Conservation (phyloP, 2,113 vertebrate genomes). For the Cinclus cinclus region DNA sequence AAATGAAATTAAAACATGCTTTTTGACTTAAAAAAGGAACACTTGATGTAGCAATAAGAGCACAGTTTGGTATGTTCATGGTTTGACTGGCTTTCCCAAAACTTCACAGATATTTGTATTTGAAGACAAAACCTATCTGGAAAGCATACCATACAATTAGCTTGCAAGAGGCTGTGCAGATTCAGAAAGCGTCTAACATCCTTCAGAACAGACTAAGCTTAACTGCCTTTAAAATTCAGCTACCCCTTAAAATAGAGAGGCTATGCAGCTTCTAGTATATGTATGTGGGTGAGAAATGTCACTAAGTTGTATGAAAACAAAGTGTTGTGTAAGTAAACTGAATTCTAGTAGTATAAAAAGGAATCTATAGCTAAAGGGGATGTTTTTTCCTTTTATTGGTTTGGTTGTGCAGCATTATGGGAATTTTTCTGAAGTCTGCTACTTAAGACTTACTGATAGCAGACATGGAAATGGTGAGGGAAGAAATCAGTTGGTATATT, state of each 20-base stretch:
- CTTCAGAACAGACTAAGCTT: conserved; percentile 54
- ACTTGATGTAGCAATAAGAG: conserved; percentile 88
- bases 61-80: conserved; percentile 87
- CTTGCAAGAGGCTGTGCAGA: conserved; percentile 64
- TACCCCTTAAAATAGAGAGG: conserved; percentile 60
- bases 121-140: conserved; percentile 58
- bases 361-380: conserved; percentile 10
- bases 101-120: conserved; percentile 63
- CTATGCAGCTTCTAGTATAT: conserved; percentile 56
- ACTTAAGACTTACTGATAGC: conserved; percentile 23
- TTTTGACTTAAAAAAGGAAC: conserved; percentile 82
- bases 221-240: conserved; percentile 66
- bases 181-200: conserved; percentile 64
- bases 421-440: conserved; percentile 50
- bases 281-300: background rate
- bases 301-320: conserved; percentile 7
- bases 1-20: conserved; percentile 78
- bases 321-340: conserved; percentile 43
- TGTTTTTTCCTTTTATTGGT: conserved; percentile 3
- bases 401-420: conserved; percentile 43
- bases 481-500: background rate
- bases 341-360: conserved; percentile 58
- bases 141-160: conserved; percentile 54
- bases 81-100: conserved; percentile 71
- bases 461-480: background rate